Evolutionary conservation across 1,140 invertebrate genomes (phyloP), one percentile per base, ranked within the genome.

Genomic region (Glomeris maerens): DNA sequence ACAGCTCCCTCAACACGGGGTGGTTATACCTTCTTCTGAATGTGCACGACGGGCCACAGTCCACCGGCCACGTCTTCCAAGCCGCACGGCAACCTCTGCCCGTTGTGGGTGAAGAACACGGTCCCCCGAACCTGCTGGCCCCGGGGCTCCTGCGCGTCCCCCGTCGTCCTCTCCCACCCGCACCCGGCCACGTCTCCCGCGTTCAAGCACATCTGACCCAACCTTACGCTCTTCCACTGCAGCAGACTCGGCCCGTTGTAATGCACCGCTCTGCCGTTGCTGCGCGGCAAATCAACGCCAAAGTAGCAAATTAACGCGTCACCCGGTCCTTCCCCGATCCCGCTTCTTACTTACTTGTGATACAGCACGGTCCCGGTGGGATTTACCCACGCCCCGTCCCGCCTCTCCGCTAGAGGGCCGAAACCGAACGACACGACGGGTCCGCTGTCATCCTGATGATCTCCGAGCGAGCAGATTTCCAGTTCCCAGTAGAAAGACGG

Each of bases 21-120:
- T n/a, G n/a, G n/a, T n/a, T n/a, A 42, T 40, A 67, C 66, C 60
- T 67, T 67, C 55, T 69, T 69, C 57, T 69, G 66, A 38, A 70
- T 63, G 50, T 70, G 68, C 10, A 70, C 61, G 14, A 68, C 63
- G 45, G 68, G 68, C 47, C 59, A 67, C 61, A 70, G 59, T 0
- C 58, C 62, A 5, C 65, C 64, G 23, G 62, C 56, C 1, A 67
- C 66, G 54, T 66, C 64, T 50, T 68, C 66, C 39, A 70, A 59
- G 10, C 17, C 10, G 17, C 31, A 10, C 23, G 52, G 46, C 21
- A 68, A 55, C 22, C 60, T 44, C 39, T 60, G 57, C 1, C 66
- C 66, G 53, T 65, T 66, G 50, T 62, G 59, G 1, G 66, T 66
- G 53, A 69, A 68, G 59, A 64, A 68, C 5, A 68, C 67, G 14